Base-by-base conservation (phyloP, 2,797 vertebrate genomes). In the Peromyscus aztecus region DNA sequence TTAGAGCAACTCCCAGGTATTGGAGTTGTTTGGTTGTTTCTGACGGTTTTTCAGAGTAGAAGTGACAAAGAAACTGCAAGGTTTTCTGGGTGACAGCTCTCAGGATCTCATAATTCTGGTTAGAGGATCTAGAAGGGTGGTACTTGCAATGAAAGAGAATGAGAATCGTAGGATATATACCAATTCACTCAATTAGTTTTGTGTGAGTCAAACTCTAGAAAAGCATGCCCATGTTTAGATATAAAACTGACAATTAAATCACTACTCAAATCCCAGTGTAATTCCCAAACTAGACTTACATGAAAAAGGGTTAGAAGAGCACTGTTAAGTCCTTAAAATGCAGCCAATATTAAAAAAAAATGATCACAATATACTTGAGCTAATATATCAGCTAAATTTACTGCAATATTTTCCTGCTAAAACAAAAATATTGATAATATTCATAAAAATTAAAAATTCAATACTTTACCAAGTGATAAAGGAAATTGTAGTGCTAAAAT, bases 51-150 rank as follows among this genome's bases (percentile, higher is more conserved):
- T 5, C 1, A 9, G 4, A 31, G 92, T 46, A 6, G 37, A 73
- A 1, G 0, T 57, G 0, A 2, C 1, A 29, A 5, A 4, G 31
- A 19, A 85, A 49, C 6, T 24, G 21, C 3, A 9, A 49, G 19
- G 0, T n/a, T 8, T n/a, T 57, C 10, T n/a, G 16, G n/a, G 7
- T 67, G 5, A 3, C 2, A 27, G 1, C 85, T 13, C 52, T 40
- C 7, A 65, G 23, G 75, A 13, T 37, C 0, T 2, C 4, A 9
- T 19, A 23, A 77, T 87, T 43, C 12, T 75, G 21, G 24, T 31
- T 43, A 12, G 81, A 93, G 2, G 1, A 82, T 17, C 0, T 76
- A 49, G 59, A 78, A 90, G 4, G 0, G 0, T 55, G 10, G 10
- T 24, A 89, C 4, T 76, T 13, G 43, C 49, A 34, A 61, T 8